Evolutionary conservation across 2,113 vertebrate genomes (phyloP), one percentile per base, ranked within the genome.

Genomic region (Grallaria varia): DNA sequence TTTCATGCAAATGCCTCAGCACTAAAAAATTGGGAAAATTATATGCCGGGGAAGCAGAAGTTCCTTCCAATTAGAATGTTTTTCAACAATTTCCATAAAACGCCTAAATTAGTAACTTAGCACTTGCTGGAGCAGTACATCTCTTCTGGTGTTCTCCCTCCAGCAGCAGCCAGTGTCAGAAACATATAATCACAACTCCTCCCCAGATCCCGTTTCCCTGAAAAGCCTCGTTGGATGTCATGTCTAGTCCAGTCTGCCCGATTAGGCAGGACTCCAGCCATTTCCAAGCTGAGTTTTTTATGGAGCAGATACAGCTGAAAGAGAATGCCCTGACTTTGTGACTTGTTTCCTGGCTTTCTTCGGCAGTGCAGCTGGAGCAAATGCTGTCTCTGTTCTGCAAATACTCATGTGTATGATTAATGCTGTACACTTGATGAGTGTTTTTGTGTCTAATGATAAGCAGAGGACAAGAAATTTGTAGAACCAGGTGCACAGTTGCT

Each of bases 61-160:
- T 93, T 94, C 85, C 92, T 94, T 96, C 91, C 94, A 96, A 90
- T 89, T 96, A 95, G 94, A 95, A 87, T 95, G 93, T 96, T 96
- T 97, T 95, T 85, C 89, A 96, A 94, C 90, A 87, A 68, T 96
- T 94, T 90, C 85, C 78, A 84, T 94, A 78, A 92, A 94, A 82
- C 83, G 71, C 55, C 92, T 95, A 91, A 89, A 96, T 92, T 93
- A 90, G 87, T 82, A 88, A 93, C 33, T 93, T 74, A 83, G 79
- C 71, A 44, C 62, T 96, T 89, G 63, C 82, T 84, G 69, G 93
- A 95, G 59, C 72, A 76, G 76, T 53, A 53, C 52, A 78, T 81
- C 68, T 95, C 73, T n/a, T 95, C 72, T 92, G 68, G 45, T 75
- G 66, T 72, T 90, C 85, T 89, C 52, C 60, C 31, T 84, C 72